Evolutionary conservation across 2,113 vertebrate genomes (phyloP).

Genomic region (Elephas maximus): DNA sequence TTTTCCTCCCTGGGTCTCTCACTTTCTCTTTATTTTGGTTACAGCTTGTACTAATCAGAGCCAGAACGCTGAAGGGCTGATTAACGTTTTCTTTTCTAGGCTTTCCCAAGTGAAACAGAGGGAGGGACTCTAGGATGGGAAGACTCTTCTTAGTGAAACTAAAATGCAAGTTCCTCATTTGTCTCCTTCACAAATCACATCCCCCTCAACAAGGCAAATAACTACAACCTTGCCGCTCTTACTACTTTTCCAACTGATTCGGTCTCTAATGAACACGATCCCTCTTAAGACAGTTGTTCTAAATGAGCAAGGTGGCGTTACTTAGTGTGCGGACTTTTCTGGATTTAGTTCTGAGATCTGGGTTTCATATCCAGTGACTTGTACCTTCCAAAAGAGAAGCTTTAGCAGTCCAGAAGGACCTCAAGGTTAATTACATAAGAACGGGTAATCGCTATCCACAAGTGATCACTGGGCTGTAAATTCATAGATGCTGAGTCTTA

Average conservation of each 20-base stretch:
- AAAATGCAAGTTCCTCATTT: background rate
- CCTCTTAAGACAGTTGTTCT: background rate
- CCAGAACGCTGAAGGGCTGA: slow-evolving; percentile 16
- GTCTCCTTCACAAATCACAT: background rate
- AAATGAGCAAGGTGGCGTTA: background rate
- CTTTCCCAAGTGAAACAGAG: slow-evolving; percentile 62
- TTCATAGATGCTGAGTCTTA: slow-evolving; percentile 79
- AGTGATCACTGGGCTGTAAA: slow-evolving; percentile 83
- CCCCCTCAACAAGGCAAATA: background rate
- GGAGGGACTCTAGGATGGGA: background rate
- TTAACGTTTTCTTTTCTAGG: slow-evolving; percentile 55
- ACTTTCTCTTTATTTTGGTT: slow-evolving; percentile 69
- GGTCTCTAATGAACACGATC: background rate
- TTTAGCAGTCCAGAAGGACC: slow-evolving; percentile 55
- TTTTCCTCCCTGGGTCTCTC: slow-evolving; percentile 35
- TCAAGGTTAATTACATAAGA: slow-evolving; percentile 84
- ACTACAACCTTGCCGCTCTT: background rate
- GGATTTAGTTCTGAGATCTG: slow-evolving; percentile 65
- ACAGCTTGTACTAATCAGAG: background rate
- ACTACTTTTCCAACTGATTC: slow-evolving; percentile 40
- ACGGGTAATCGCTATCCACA: slow-evolving; percentile 81
- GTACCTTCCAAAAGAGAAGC: slow-evolving; percentile 65
- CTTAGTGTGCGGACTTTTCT: slow-evolving; percentile 37
- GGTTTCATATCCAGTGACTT: slow-evolving; percentile 40
- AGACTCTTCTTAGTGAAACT: slow-evolving; percentile 57